A percentile compares a stretch with the other conserved stretches of the same genome.
Evolutionary conservation across 2,888 invertebrate genomes (phyloP).

Genomic region (Eremobia ochroleuca): DNA sequence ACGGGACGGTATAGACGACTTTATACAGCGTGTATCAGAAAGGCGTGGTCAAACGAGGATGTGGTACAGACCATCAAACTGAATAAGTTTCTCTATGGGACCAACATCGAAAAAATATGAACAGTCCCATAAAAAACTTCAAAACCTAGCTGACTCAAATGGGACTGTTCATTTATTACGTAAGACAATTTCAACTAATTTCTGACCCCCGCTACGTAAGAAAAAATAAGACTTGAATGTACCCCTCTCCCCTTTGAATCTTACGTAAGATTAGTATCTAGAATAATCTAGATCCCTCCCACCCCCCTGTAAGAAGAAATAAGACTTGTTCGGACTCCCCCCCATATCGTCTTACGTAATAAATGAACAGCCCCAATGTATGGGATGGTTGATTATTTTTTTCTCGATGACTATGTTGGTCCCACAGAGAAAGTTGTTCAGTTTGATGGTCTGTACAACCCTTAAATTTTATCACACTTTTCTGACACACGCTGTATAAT

Average conservation of each 20-base stretch:
- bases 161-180: too few species aligned
- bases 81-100: background rate
- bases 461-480: too few species aligned
- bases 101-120: background rate
- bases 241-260: too few species aligned
- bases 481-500: background rate
- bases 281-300: too few species aligned
- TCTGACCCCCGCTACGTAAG: too few species aligned
- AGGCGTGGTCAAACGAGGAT: background rate
- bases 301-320: too few species aligned
- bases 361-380: background rate
- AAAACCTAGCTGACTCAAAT: background rate
- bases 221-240: too few species aligned
- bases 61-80: background rate
- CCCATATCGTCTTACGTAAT: too few species aligned
- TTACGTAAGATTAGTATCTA: too few species aligned
- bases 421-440: background rate
- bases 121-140: background rate
- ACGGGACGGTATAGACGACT: background rate
- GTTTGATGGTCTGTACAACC: background rate
- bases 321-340: too few species aligned
- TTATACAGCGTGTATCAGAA: background rate
- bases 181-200: too few species aligned
- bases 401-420: background rate
- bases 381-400: too few species aligned